Evolutionary conservation across 2,888 invertebrate species (phyloP).

Genomic region (Mesorhabditis spiculigera): DNA sequence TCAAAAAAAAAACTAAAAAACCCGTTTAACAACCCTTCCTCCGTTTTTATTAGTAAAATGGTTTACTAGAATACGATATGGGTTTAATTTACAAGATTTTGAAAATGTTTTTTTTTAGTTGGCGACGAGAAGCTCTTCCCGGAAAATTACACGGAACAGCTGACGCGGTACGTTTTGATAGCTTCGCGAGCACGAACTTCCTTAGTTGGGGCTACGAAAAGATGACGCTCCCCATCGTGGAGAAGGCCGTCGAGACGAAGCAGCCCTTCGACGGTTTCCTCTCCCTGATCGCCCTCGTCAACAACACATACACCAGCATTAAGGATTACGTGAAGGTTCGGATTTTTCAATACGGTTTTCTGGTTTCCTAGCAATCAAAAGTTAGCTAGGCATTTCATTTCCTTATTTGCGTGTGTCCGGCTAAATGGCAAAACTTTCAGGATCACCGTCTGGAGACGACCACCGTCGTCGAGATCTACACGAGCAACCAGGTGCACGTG

Average conservation of each 20-base stretch:
- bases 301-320: constrained; percentile 30
- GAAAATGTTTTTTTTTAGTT: constrained; percentile 10
- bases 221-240: constrained; percentile 32
- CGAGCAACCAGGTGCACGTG: constrained; percentile 28
- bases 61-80: not conserved
- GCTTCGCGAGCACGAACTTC: no score
- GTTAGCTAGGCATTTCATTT: constrained; percentile 4
- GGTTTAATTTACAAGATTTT: not conserved
- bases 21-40: not conserved
- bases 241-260: constrained; percentile 29
- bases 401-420: not conserved
- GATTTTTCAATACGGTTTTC: not conserved
- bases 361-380: not conserved
- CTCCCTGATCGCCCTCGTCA: constrained; percentile 32
- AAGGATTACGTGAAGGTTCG: constrained; percentile 30
- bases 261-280: constrained; percentile 29
- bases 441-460: constrained; percentile 26
- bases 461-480: constrained; percentile 34
- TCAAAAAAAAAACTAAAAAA: not conserved
- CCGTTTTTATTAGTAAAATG: not conserved
- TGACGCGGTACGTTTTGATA: constrained; percentile 22
- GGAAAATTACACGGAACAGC: constrained; percentile 32
- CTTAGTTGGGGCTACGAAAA: constrained; percentile 40
- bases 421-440: constrained; percentile 9
- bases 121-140: constrained; percentile 26